A percentile compares a stretch with the other conserved stretches of the same genome.
Conservation (phyloP, 2,888 invertebrate genomes). For the Abrostola triplasia region DNA sequence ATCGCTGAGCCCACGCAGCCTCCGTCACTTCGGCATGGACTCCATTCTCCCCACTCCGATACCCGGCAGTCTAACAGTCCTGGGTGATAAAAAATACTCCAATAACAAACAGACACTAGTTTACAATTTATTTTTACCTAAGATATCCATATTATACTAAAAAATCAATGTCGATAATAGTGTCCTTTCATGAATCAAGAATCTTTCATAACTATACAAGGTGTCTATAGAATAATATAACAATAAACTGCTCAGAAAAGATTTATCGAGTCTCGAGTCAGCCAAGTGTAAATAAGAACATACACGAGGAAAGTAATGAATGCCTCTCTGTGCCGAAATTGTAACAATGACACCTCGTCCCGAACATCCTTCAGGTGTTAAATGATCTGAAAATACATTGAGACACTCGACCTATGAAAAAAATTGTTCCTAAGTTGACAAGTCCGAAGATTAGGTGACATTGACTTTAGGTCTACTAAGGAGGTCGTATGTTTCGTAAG, state of each 20-base stretch:
- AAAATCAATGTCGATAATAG: no score
- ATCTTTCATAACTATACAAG: no score
- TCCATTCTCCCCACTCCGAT: slow-evolving; percentile 96
- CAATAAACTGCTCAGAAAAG: no score
- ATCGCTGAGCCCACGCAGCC: slow-evolving; percentile 97
- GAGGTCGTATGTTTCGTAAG: slow-evolving; percentile 30
- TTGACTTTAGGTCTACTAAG: slow-evolving; percentile 38
- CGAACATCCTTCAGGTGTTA: slow-evolving; percentile 40
- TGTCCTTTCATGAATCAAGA: no score
- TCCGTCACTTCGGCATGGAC: slow-evolving; percentile 95
- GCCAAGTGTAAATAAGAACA: no score
- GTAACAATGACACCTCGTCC: slow-evolving; percentile 5
- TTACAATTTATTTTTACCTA: no score
- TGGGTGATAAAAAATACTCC: slow-evolving; percentile 44
- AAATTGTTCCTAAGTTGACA: slow-evolving; percentile 47
- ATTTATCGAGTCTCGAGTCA: no score
- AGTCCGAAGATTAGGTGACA: slow-evolving; percentile 38
- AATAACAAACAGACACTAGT: no score
- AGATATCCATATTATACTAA: no score
- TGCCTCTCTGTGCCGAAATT: no score
- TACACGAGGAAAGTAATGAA: no score
- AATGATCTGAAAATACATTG: slow-evolving; percentile 43
- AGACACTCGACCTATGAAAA: slow-evolving; percentile 37
- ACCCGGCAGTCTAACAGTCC: slow-evolving; percentile 94
- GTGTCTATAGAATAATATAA: no score